These are phyloP conservation scores for Zalophus californianus DNA, from an alignment of 2,797 vertebrate species.

Conservation along the genomic window DNA sequence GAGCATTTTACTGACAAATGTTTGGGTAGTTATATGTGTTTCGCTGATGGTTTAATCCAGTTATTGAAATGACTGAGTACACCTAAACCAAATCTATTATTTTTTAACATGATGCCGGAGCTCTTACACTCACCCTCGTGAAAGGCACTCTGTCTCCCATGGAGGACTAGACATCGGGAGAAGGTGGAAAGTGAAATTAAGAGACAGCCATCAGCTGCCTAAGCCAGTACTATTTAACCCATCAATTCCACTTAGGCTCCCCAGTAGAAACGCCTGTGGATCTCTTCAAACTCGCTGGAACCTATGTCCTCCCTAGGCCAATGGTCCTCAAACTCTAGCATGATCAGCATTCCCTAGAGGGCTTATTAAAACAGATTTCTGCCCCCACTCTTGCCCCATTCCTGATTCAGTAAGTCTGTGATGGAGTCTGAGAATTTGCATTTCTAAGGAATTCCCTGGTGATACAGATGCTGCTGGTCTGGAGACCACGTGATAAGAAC, in stretches of 20 bases:
- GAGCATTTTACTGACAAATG: background rate
- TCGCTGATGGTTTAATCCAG: background rate
- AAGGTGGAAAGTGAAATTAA: background rate
- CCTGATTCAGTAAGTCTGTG: background rate
- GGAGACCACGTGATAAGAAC: background rate
- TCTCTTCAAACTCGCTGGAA: background rate
- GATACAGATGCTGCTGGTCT: background rate
- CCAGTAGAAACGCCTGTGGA: background rate
- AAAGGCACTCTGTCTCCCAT: background rate
- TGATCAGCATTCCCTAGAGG: background rate
- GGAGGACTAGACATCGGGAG: background rate
- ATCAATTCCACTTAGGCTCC: background rate
- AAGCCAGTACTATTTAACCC: background rate
- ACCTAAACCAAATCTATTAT: background rate
- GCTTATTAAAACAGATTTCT: background rate
- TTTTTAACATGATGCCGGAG: background rate
- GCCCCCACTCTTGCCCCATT: too few species aligned
- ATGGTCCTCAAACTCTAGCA: background rate
- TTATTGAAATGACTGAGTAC: conserved; percentile 59
- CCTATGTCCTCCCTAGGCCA: background rate
- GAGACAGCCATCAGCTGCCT: background rate
- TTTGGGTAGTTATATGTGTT: background rate
- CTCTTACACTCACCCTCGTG: background rate
- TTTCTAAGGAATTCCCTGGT: background rate
- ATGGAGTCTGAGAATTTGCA: background rate